Evolutionary conservation across 2,888 invertebrate genomes (phyloP).

Genomic region (Amorpha juglandis): DNA sequence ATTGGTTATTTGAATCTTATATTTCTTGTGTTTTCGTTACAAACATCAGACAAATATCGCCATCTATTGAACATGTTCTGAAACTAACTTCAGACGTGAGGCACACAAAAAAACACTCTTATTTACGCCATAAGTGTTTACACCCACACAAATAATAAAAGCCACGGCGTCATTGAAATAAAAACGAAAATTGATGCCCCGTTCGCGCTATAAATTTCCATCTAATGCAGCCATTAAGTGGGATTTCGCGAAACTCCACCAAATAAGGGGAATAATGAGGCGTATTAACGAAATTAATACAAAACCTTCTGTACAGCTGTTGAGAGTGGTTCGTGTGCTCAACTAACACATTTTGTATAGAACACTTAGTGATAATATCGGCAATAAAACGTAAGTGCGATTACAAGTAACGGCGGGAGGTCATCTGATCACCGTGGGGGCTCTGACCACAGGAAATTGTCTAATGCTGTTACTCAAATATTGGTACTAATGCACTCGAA

Average conservation of each 20-base stretch:
- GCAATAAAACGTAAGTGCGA: constrained; percentile 67
- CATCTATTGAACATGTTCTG: constrained; percentile 38
- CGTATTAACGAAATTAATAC: constrained; percentile 23
- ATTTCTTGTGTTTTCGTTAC: neutral
- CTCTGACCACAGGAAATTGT: constrained; percentile 58
- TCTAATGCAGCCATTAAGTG: constrained; percentile 24
- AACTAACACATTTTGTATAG: constrained; percentile 23
- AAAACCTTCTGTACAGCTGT: constrained; percentile 21
- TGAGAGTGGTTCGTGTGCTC: constrained; percentile 20
- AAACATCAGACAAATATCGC: constrained; percentile 45
- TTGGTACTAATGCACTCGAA: constrained; percentile 43
- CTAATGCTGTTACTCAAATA: constrained; percentile 69
- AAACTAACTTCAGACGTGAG: neutral
- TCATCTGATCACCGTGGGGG: constrained; percentile 58
- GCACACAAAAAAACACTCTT: constrained; percentile 18
- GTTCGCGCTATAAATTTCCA: constrained; percentile 21
- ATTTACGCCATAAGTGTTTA: constrained; percentile 34
- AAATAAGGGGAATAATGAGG: constrained; percentile 24
- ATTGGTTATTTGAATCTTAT: no score
- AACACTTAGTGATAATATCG: constrained; percentile 55
- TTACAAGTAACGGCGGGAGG: constrained; percentile 59
- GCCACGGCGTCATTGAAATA: constrained; percentile 21
- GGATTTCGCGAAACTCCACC: constrained; percentile 16
- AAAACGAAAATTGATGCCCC: constrained; percentile 23
- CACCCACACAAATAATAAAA: constrained; percentile 32